Percentiles rank a stretch among this genome's conserved stretches.
These are phyloP conservation scores for Chymomyza fuscimana DNA, from an alignment of 2,888 invertebrate genomes.

Conservation along the genomic window DNA sequence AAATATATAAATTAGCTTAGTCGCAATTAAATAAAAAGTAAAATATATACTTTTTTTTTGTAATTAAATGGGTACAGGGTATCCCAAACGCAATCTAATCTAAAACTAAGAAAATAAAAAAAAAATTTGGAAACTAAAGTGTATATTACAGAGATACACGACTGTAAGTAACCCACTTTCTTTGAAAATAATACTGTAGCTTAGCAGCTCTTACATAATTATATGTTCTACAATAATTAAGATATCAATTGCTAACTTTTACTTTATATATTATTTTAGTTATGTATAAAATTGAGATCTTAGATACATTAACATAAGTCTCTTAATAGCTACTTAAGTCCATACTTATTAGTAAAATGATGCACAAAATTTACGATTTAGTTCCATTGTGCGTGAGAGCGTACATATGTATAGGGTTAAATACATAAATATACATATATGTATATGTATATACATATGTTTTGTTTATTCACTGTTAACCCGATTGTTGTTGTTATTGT, in stretches of 20 bases:
- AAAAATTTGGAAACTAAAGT: no score
- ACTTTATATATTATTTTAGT: not conserved
- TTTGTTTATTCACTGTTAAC: conserved; percentile 65
- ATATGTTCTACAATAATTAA: not conserved
- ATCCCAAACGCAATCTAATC: no score
- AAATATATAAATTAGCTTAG: no score
- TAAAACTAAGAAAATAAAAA: no score
- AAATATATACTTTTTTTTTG: no score
- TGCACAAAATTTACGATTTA: not conserved
- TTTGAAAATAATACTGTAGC: no score
- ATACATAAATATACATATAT: not conserved
- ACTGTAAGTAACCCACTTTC: no score
- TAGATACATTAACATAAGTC: not conserved
- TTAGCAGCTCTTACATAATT: no score
- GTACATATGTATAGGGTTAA: not conserved
- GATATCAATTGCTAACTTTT: not conserved
- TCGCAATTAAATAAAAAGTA: no score
- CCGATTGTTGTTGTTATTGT: conserved; percentile 6
- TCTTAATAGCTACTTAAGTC: not conserved
- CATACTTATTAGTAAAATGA: not conserved
- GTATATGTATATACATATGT: conserved; percentile 15
- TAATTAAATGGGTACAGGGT: no score
- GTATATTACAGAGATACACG: no score
- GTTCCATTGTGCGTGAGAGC: not conserved
- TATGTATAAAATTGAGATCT: not conserved